Evolutionary conservation across 2,888 invertebrate genomes (phyloP).

Genomic region (Apomyelois bistriatella): DNA sequence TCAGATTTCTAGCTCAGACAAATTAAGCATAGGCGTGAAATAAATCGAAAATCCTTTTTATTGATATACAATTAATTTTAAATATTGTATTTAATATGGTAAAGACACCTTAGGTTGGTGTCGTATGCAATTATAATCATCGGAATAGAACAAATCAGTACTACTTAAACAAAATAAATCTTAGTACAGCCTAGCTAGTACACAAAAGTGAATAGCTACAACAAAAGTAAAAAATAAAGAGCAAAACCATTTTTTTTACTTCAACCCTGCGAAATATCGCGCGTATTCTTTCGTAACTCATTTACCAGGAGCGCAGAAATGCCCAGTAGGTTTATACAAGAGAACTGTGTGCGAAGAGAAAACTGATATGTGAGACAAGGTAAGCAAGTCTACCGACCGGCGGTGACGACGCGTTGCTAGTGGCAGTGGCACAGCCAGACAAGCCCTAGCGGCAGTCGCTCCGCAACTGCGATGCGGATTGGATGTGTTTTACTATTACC

Average conservation of each 20-base stretch:
- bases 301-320: constrained; percentile 69
- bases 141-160: too few species aligned
- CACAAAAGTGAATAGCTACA: too few species aligned
- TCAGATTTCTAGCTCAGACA: neutral
- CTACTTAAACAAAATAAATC: too few species aligned
- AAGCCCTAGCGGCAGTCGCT: constrained; percentile 27
- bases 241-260: constrained; percentile 22
- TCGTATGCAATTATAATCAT: too few species aligned
- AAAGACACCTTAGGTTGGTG: too few species aligned
- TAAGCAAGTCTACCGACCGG: constrained; percentile 51
- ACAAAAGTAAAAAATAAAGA: constrained; percentile 12
- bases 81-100: too few species aligned
- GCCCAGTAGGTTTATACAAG: constrained; percentile 39
- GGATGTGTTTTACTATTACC: constrained; percentile 15
- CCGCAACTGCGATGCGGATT: constrained; percentile 25
- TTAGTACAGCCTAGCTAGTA: too few species aligned
- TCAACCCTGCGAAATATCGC: constrained; percentile 46
- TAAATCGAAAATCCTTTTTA: neutral
- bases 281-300: constrained; percentile 74
- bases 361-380: constrained; percentile 70
- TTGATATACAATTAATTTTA: too few species aligned
- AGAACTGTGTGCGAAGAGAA: constrained; percentile 55
- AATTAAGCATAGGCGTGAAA: neutral
- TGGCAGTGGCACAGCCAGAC: constrained; percentile 27
- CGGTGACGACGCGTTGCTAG: constrained; percentile 29